Evolutionary conservation across 2,797 vertebrate genomes (phyloP).

Genomic region (Hylomyscus alleni): DNA sequence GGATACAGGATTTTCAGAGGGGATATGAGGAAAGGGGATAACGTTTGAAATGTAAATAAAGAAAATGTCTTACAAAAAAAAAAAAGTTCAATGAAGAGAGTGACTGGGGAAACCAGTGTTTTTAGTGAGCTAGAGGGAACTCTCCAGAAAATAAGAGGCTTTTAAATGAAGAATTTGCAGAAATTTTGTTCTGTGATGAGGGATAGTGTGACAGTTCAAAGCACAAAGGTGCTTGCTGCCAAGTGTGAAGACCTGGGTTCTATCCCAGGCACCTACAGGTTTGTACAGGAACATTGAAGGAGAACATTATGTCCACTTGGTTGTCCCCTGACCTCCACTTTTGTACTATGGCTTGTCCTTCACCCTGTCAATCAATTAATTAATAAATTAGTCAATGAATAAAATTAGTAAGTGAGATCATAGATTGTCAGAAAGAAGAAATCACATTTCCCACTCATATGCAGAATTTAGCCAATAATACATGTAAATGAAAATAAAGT

Average conservation of each 20-base stretch:
- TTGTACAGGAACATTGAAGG: neutral
- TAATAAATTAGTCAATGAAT: neutral
- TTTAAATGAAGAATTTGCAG: constrained; percentile 12
- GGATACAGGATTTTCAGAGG: too few relatives aligned
- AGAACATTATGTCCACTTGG: neutral
- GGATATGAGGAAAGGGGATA: too few relatives aligned
- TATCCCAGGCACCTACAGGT: too few relatives aligned
- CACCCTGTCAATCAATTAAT: neutral
- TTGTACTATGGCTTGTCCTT: neutral
- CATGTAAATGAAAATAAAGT: too few relatives aligned
- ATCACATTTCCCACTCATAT: too few relatives aligned
- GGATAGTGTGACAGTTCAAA: neutral
- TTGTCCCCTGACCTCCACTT: neutral
- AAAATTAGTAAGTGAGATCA: neutral
- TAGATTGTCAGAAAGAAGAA: too few relatives aligned
- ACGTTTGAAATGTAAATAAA: too few relatives aligned
- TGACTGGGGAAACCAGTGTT: neutral
- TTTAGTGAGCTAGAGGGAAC: neutral
- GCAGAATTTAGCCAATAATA: too few relatives aligned
- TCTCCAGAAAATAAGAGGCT: neutral
- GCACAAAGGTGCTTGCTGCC: neutral
- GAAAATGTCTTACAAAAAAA: neutral
- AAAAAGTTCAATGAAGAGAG: neutral
- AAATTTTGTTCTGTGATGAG: neutral
- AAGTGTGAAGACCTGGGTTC: neutral